Evolutionary conservation across 2,888 invertebrate species (phyloP).

Genomic region (Lacanobia oleracea): DNA sequence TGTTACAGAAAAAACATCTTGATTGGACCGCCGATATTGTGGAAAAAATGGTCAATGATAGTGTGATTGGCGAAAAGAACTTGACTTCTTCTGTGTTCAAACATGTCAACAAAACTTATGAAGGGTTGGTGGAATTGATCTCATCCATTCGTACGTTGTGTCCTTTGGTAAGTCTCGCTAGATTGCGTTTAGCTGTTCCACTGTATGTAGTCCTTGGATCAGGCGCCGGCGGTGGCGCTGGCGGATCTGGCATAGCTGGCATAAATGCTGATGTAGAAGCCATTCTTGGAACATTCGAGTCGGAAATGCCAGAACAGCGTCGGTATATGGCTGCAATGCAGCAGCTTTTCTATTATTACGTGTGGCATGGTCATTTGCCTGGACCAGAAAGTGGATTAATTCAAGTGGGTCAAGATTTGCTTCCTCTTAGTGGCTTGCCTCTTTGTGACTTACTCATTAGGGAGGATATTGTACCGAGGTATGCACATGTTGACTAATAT

Average conservation of each 20-base stretch:
- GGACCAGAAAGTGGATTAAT: constrained; percentile 92
- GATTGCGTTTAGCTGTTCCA: constrained; percentile 91
- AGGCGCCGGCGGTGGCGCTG: constrained; percentile 86
- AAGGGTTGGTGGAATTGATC: constrained; percentile 93
- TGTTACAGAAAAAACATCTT: constrained; percentile 90
- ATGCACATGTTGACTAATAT: constrained; percentile 93
- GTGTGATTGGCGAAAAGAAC: constrained; percentile 91
- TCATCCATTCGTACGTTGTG: constrained; percentile 95
- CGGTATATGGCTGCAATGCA: constrained; percentile 95
- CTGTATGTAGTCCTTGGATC: constrained; percentile 94
- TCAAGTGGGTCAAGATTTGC: constrained; percentile 93
- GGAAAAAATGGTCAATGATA: constrained; percentile 91
- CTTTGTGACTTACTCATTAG: constrained; percentile 95
- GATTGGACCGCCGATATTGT: constrained; percentile 93
- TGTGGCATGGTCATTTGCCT: constrained; percentile 93
- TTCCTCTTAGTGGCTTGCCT: constrained; percentile 92
- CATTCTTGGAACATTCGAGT: constrained; percentile 94
- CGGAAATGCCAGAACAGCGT: constrained; percentile 93
- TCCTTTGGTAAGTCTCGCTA: constrained; percentile 93
- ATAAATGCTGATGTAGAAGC: constrained; percentile 94
- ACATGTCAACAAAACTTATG: constrained; percentile 93
- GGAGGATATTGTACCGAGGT: constrained; percentile 93
- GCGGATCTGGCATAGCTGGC: constrained; percentile 81
- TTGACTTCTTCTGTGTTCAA: constrained; percentile 91
- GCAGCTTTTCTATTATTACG: constrained; percentile 95